These are phyloP conservation scores for Ferdinandea cuprea DNA, from an alignment of 2,888 invertebrate genomes.

Conservation along the genomic window DNA sequence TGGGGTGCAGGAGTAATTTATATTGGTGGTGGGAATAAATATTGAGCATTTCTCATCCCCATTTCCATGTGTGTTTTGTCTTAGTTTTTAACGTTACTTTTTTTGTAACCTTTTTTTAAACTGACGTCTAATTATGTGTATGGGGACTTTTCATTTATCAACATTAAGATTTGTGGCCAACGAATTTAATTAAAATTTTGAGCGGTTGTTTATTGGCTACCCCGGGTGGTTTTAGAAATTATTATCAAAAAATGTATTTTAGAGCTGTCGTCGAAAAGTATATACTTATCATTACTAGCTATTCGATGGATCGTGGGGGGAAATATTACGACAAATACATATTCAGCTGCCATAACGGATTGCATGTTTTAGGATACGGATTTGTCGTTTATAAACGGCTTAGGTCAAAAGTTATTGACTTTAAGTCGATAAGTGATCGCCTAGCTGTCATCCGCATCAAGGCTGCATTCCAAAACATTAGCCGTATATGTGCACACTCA, in stretches of 20 bases:
- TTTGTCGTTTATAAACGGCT: too few species aligned
- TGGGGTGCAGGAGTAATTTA: slow-evolving; percentile 65
- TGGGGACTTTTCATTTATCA: background rate
- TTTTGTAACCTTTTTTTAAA: slow-evolving; percentile 7
- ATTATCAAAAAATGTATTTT: background rate
- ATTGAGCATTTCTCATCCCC: background rate
- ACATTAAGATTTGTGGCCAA: slow-evolving; percentile 21
- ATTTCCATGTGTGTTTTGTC: slow-evolving; percentile 9
- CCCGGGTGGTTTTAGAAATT: background rate
- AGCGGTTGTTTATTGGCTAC: background rate
- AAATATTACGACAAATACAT: too few species aligned
- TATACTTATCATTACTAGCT: too few species aligned
- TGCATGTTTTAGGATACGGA: too few species aligned
- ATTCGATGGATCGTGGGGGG: too few species aligned
- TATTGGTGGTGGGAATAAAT: slow-evolving; percentile 41
- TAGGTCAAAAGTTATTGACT: too few species aligned
- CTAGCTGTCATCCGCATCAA: too few species aligned
- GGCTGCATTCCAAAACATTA: too few species aligned
- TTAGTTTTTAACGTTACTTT: background rate
- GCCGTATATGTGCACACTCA: too few species aligned
- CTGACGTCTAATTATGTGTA: slow-evolving; percentile 21
- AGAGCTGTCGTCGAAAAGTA: too few species aligned
- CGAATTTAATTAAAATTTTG: slow-evolving; percentile 5
- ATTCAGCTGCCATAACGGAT: too few species aligned
- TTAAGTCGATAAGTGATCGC: too few species aligned